Evolutionary conservation across 1,140 invertebrate genomes (phyloP), one percentile per base, ranked within the genome.

Genomic region (Lordiphosa collinella): DNA sequence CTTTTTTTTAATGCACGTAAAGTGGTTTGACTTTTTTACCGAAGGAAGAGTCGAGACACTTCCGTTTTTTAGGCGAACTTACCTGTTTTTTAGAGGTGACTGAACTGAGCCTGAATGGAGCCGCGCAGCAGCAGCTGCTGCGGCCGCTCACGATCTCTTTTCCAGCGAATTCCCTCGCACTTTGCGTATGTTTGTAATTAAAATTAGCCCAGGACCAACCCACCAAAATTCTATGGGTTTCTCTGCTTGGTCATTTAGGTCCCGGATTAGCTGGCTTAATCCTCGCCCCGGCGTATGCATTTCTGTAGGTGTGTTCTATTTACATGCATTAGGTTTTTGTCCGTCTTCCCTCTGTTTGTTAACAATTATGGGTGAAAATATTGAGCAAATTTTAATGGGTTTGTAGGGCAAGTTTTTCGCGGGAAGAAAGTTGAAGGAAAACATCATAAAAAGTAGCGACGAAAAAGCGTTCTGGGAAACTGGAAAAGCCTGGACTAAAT

Each of bases 21-120:
- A 61, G 73, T 56, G 74, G 74, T 79, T 75, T 80, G 75, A 78
- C 68, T 84, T 84, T 84, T 76, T 84, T 84, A 65, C 35, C 51
- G 34, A 16, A 44, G 13, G 25, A 31, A 22, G 18, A 22, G 18
- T 5, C 18, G 4, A 22, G 0, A 5, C 18, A 69, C 66, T 69
- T 70, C 67, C 67, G 67, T 56, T 57, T 70, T 70, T 63, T 46
- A 50, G 12, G 9, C 11, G 11, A 35, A 29, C 14, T 9, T 31
- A 54, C 65, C 64, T 69, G 51, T 71, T 71, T 72, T 65, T 73
- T 61, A 5, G 49, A 58, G 63, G 67, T 69, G 43, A 69, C 18
- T 64, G 65, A 59, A 68, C 43, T 25, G n/a, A 12, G 16, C 4
- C 37, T 36, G 31, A 63, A 64, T 64, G 58, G 36, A 56, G 18